Evolutionary conservation across 2,113 vertebrate genomes (phyloP), one percentile per base, ranked within the genome.

Genomic region (Zosterops japonicus): DNA sequence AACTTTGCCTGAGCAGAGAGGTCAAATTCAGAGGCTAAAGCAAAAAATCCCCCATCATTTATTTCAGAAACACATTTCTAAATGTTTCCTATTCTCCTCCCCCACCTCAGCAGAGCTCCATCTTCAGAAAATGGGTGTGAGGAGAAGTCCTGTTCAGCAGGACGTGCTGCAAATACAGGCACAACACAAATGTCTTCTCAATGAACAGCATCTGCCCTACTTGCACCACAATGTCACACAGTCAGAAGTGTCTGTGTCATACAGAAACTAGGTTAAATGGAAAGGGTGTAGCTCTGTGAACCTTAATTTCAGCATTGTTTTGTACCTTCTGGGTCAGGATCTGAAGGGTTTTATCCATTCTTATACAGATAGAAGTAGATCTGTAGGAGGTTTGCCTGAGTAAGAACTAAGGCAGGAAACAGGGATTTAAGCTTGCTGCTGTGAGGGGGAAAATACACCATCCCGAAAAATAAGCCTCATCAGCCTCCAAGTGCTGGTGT

Each of bases 181-280:
- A 68, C 0, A 0, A 41, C 28, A 49, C 12, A 7, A 36, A 35
- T 3, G 12, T 59, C 78, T 90, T 89, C 82, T 87, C 70, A 90
- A 82, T 67, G 84, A 85, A 56, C 25, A 69, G n/a, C 61, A 31
- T n/a, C 74, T 69, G 84, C 13, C 31, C 67, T 50, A 59, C 16
- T 56, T 87, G 84, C 42, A 76, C 46, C 0, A 0, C 28, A 5
- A 4, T 7, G 3, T 33, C 15, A 0, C 5, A 2, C 46, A 29
- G 46, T 46, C 74, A 89, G 87, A 80, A 57, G 57, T 91, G 89
- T 72, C 80, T 76, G 87, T 89, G 72, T 96, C 91, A 94, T 94
- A 93, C 12, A 18, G 85, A 96, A 97, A 96, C 74, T 94, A 75
- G 83, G 94, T 94, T 97, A 95, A 77, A 82, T 92, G 70, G 63